Evolutionary conservation across 64 coral and sea anemone species (phyloP).

Genomic region (Exaiptasia diaphana): DNA sequence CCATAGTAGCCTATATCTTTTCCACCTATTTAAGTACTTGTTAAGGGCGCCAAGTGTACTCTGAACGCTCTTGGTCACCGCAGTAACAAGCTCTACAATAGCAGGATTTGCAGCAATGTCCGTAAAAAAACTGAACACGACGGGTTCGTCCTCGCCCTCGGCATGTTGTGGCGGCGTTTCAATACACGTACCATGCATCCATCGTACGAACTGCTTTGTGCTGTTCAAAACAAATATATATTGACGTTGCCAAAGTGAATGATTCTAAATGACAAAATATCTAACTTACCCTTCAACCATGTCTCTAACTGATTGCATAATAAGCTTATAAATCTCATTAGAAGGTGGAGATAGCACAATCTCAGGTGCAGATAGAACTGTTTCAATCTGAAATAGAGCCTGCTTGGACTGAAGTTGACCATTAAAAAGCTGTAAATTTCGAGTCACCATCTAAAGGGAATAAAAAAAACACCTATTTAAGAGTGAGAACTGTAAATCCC

Average conservation of each 20-base stretch:
- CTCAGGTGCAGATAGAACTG: slow-evolving; percentile 89
- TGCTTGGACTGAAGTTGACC: slow-evolving; percentile 68
- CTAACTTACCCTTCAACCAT: slow-evolving; percentile 90
- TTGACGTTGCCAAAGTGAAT: neutral
- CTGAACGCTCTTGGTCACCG: slow-evolving; percentile 78
- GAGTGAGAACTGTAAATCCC: neutral
- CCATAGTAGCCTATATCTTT: slow-evolving; percentile 86
- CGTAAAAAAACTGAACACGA: slow-evolving; percentile 94
- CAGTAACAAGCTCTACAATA: slow-evolving; percentile 85
- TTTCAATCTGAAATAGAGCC: slow-evolving; percentile 89
- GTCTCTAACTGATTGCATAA: slow-evolving; percentile 88
- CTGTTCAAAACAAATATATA: slow-evolving; percentile 6
- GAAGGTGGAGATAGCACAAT: slow-evolving; percentile 86
- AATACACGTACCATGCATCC: slow-evolving; percentile 96
- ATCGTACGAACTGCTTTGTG: slow-evolving; percentile 93
- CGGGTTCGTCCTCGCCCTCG: slow-evolving; percentile 96
- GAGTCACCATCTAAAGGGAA: slow-evolving; percentile 82
- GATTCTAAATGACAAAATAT: neutral
- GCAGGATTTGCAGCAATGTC: slow-evolving; percentile 83
- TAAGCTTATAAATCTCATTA: slow-evolving; percentile 87
- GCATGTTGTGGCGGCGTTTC: slow-evolving; percentile 96
- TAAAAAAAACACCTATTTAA: no score
- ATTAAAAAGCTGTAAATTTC: slow-evolving; percentile 83
- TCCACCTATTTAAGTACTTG: slow-evolving; percentile 91
- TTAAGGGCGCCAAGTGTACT: slow-evolving; percentile 72